phyloP scores from a whole-genome alignment of 64 coral and sea anemone genomes.

The Platygyra sinensis region DNA sequence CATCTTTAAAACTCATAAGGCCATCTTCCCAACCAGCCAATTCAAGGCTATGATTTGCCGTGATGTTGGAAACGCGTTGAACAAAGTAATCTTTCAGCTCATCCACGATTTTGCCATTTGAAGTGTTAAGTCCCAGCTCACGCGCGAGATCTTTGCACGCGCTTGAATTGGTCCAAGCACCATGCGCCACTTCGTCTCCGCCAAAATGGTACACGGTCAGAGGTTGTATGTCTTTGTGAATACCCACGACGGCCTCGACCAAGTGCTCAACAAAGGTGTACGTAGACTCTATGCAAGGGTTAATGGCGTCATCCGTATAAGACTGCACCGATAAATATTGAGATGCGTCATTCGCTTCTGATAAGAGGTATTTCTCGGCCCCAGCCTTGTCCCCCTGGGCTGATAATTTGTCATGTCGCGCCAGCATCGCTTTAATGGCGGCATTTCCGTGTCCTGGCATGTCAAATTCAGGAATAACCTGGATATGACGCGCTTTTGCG shows the following conservation, averaged over 20 bases:
- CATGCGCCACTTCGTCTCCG: constrained; percentile 76
- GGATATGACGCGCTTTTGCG: constrained; percentile 73
- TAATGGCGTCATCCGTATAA: constrained; percentile 83
- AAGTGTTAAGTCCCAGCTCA: constrained; percentile 36
- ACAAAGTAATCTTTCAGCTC: constrained; percentile 76
- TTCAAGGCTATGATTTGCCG: constrained; percentile 33
- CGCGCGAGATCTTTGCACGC: constrained; percentile 35
- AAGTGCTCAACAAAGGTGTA: constrained; percentile 78
- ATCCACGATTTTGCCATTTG: constrained; percentile 23
- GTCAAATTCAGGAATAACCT: constrained; percentile 91
- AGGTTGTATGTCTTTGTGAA: constrained; percentile 69
- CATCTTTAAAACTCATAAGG: constrained; percentile 34
- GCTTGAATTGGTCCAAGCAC: constrained; percentile 69
- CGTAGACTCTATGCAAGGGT: constrained; percentile 88
- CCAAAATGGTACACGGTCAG: constrained; percentile 82
- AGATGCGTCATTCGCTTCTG: constrained; percentile 65
- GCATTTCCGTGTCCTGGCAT: constrained; percentile 91
- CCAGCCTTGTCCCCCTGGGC: constrained; percentile 27
- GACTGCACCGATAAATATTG: constrained; percentile 80
- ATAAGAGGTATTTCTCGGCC: constrained; percentile 66
- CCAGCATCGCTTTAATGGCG: constrained; percentile 85
- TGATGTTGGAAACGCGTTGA: constrained; percentile 62
- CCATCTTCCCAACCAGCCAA: constrained; percentile 78
- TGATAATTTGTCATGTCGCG: constrained; percentile 70
- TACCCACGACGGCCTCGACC: constrained; percentile 59